These are phyloP conservation scores for Vireo altiloquus DNA, from an alignment of 2,113 vertebrate genomes.

Conservation along the genomic window DNA sequence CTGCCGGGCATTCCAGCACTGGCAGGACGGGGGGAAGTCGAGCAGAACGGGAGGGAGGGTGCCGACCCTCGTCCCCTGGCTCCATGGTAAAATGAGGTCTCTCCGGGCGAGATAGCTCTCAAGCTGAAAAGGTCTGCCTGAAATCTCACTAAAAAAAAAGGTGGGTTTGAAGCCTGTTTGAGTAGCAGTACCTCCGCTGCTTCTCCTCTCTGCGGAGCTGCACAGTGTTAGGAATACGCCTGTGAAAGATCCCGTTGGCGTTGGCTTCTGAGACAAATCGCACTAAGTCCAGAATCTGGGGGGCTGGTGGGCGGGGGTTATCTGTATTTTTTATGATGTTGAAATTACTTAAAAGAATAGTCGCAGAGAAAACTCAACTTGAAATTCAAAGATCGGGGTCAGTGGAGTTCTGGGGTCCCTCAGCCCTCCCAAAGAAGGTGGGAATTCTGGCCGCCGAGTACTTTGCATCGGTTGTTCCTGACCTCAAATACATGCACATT, in stretches of 20 bases:
- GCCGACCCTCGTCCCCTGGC: not conserved
- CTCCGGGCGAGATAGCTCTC: not conserved
- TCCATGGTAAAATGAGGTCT: not conserved
- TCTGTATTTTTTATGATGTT: not conserved
- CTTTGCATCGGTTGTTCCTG: not conserved
- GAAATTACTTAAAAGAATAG: not conserved
- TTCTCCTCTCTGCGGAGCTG: not conserved
- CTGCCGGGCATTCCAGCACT: not conserved
- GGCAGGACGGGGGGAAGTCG: not conserved
- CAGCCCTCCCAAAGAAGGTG: not conserved
- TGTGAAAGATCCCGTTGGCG: not conserved
- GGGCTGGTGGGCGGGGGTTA: accelerated
- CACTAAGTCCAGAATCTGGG: not conserved
- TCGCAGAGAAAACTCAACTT: not conserved
- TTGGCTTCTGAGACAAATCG: not conserved
- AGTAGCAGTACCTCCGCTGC: not conserved
- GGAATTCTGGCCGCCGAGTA: not conserved
- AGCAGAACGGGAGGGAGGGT: too few relatives aligned
- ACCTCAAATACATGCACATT: not conserved
- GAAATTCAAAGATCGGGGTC: not conserved
- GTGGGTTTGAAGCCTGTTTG: not conserved
- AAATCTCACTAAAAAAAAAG: not conserved
- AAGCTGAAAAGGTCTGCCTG: not conserved
- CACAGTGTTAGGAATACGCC: not conserved
- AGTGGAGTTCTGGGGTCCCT: not conserved